A percentile compares a stretch with the other conserved stretches of the same genome.
Conservation (phyloP, 2,797 vertebrate genomes). For the Agapornis canus region DNA sequence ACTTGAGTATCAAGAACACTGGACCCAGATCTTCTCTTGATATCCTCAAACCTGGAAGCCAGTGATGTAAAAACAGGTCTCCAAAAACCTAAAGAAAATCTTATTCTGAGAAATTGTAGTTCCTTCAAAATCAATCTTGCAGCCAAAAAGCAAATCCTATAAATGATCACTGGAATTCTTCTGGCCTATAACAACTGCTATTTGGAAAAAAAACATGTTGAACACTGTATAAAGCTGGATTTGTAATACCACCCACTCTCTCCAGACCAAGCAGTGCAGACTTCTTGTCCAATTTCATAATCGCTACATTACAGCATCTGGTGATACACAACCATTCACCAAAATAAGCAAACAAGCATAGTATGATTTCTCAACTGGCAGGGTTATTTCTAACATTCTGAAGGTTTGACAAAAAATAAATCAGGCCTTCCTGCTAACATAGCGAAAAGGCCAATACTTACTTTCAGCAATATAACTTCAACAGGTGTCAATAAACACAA, state of each 20-base stretch:
- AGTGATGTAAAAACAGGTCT: background rate
- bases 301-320: background rate
- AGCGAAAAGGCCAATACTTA: background rate
- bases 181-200: background rate
- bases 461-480: background rate
- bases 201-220: background rate
- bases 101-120: background rate
- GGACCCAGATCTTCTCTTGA: background rate
- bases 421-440: background rate
- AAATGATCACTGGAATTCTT: background rate
- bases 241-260: background rate
- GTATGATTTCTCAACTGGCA: background rate
- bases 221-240: background rate
- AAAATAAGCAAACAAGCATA: background rate
- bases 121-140: background rate
- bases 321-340: background rate
- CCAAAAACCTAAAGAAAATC: background rate
- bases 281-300: background rate
- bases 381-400: background rate
- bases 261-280: background rate
- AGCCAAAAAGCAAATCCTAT: background rate
- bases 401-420: background rate
- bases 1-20: background rate
- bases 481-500: background rate
- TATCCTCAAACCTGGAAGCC: background rate